Base-by-base conservation (phyloP, 1,140 invertebrate genomes). In the Ptiloglossa arizonensis region DNA sequence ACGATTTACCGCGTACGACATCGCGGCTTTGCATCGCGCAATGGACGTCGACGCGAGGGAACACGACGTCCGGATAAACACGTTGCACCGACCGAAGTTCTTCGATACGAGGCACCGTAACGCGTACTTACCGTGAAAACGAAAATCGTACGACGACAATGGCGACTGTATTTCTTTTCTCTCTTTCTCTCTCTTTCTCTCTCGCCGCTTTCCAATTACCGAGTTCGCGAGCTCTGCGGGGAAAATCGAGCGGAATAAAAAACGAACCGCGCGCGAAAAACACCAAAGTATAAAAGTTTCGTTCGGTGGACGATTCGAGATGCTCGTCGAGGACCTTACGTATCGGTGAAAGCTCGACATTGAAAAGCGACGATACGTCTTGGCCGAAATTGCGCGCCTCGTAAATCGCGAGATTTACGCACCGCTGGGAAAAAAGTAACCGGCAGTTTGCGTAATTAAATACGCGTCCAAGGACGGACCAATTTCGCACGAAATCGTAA, bases 91-190 rank as follows among this genome's bases (percentile, higher is more conserved):
- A 15, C 6, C 2, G 13, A 11, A 9, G 44, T 13, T 80, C 81
- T 64, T 72, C 59, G 72, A 62, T 71, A 68, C 63, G 66, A 76
- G 66, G 35, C 35, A 24, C 19, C 48, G 79, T 80, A 63, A 81
- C n/a, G n/a, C n/a, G n/a, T n/a, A n/a, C n/a, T n/a, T 57, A 79
- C 80, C 57, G 77, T 54, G 62, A 44, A 56, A 75, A 80, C 64
- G 74, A 75, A 79, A 79, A 78, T 71, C 38, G 52, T 59, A 50
- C 69, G 54, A 79, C 44, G 81, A 82, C 59, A 60, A 79, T 82
- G 75, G 44, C 52, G 62, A 41, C 29, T 27, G 59, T 50, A 69
- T 75, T 74, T 63, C 71, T 83, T 81, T 41, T 81, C 72, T 80
- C 27, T 67, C 44, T n/a, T n/a, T n/a, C n/a, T 46, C 8, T 44